These are phyloP conservation scores for Phymatocera aterrima DNA, from an alignment of 2,888 invertebrate genomes.

Conservation along the genomic window DNA sequence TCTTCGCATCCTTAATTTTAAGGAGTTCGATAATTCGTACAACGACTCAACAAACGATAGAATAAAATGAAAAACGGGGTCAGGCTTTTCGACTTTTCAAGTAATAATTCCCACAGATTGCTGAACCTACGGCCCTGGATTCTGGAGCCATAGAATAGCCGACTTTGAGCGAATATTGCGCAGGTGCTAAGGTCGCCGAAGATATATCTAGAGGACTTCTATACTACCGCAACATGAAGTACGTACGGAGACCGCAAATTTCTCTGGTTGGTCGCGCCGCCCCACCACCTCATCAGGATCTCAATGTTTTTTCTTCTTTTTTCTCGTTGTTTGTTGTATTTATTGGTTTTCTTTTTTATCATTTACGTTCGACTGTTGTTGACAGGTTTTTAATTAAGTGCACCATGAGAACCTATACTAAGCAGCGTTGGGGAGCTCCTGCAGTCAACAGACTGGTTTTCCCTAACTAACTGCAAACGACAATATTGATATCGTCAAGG, in stretches of 20 bases:
- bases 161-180: not conserved
- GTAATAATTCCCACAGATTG: not conserved
- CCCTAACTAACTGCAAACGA: not conserved
- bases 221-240: constrained; percentile 28
- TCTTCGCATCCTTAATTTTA: no score
- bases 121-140: not conserved
- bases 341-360: not conserved
- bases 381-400: constrained; percentile 45
- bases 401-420: constrained; percentile 10
- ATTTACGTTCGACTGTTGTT: constrained; percentile 26
- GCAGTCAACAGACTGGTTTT: not conserved
- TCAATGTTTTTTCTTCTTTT: not conserved
- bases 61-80: not conserved
- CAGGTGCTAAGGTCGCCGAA: not conserved
- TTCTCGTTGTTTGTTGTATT: not conserved
- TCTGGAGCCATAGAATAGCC: not conserved
- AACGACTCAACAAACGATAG: no score
- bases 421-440: not conserved
- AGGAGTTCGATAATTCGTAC: no score
- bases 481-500: constrained; percentile 28
- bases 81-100: not conserved
- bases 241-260: constrained; percentile 24
- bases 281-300: not conserved
- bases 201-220: not conserved
- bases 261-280: constrained; percentile 15